Base-by-base conservation (phyloP, 2,113 vertebrate species). In the Trematocara unimaculatum region DNA sequence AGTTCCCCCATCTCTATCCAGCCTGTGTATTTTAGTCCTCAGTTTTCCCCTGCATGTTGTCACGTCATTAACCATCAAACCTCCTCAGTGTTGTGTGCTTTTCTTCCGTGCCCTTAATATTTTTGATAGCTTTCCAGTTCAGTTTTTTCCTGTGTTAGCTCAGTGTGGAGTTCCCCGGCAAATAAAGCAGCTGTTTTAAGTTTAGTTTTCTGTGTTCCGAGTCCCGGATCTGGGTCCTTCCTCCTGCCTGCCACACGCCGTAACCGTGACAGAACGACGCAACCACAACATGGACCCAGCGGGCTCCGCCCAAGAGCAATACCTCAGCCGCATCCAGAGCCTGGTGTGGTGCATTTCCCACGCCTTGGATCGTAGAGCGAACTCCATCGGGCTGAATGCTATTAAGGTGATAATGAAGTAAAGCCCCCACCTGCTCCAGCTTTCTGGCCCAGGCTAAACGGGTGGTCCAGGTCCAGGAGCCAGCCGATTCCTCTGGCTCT, bases 21-120 rank as follows among this genome's bases (percentile, higher is more conserved):
- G 60, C 9, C 17, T 12, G 60, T 64, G 33, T n/a, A 35, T 1
- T 38, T 64, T 5, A 64, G 33, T n/a, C 31, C 10, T 38, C 33
- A 64, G 33, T 64, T 4, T 60, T 38, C 31, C 31, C 15, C 60
- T 38, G 60, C 33, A 38, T 38, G 33, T 38, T 64, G 33, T 64
- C 0, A 2, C 4, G 1, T 38, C 6, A 35, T n/a, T 64, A 38
- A 64, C 17, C 60, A 38, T 64, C 60, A 38, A 0, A 12, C 60
- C 6, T 35, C 60, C 9, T 12, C 31, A 64, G 60, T 38, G 31
- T 31, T 12, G 9, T 64, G 6, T 64, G 60, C 10, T 35, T 38
- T 35, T 64, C 60, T 35, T 60, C 26, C 2, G 3, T 35, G 31
- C 31, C 60, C 10, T 62, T 0, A 62, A 29, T 7, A 60, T 33